Base-by-base conservation (phyloP, 1,140 invertebrate genomes). In the Dendroctonus ponderosae region DNA sequence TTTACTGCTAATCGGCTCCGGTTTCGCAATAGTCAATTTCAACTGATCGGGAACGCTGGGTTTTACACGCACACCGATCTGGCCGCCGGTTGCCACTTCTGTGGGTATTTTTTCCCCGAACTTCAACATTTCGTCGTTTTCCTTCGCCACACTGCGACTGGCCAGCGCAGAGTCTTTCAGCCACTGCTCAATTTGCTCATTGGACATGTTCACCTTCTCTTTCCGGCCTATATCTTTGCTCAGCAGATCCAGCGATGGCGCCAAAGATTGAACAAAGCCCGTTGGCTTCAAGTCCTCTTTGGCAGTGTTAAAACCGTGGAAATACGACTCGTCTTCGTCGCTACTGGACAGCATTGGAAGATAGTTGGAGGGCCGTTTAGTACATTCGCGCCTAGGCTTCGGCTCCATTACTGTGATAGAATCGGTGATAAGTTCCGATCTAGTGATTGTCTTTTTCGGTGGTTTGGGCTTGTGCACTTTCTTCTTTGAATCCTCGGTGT, bases 101-200 rank as follows among this genome's bases (percentile, higher is more conserved):
- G 70, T 70, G 48, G 72, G 72, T 44, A 75, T 76, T 64, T 71
- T 72, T 62, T 77, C 74, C 5, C 70, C 72, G 59, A 75, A 77
- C 61, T 77, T 77, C 7, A 75, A 61, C 69, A 77, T 75, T 15
- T 71, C 73, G 52, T 75, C 74, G 41, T 76, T 74, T 62, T 78
- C 77, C 42, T 72, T 75, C 53, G 77, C 77, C 6, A 74, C 65
- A 39, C 54, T 70, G 43, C 62, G 74, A 40, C 74, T 75, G 8
- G 77, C 77, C 61, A 77, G 67, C 2, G 75, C 77, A 53, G 77
- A 78, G 60, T 89, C 86, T 59, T 86, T 85, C 0, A 89, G 72
- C 87, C 87, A 89, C 71, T 88, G 87, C 62, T 88, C 86, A 53
- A 89, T 89, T 72, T 89, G 85, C 71, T 90, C 88, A 9, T 83